Conservation (phyloP, 2,113 vertebrate genomes). For the Hypocryptadius cinnamomeus region DNA sequence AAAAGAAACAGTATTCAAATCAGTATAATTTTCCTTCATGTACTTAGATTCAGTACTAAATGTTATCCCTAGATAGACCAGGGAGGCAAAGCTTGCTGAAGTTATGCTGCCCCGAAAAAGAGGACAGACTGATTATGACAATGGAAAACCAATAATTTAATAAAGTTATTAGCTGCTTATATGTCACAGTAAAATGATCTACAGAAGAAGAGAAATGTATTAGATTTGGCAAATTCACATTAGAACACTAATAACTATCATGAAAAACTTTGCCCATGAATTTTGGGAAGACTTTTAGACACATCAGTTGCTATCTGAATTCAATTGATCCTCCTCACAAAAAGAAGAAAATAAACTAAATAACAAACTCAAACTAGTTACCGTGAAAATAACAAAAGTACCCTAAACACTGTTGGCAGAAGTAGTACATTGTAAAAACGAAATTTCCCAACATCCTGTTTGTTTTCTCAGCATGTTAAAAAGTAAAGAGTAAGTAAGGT, state of each 20-base stretch:
- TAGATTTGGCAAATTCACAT: not conserved
- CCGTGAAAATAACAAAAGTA: not conserved
- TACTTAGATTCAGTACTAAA: not conserved
- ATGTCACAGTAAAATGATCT: not conserved
- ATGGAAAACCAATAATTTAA: not conserved
- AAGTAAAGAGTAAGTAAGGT: not conserved
- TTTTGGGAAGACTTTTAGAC: not conserved
- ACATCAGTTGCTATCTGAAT: not conserved
- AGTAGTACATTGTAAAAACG: not conserved
- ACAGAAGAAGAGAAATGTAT: not conserved
- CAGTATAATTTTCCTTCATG: not conserved
- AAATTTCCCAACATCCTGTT: not conserved
- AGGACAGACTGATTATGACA: not conserved
- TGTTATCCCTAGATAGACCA: not conserved
- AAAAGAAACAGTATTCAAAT: not conserved
- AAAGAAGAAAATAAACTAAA: not conserved
- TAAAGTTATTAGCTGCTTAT: not conserved
- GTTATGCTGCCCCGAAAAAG: not conserved
- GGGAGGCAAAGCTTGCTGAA: not conserved
- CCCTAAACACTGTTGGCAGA: not conserved
- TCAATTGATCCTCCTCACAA: not conserved
- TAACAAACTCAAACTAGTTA: accelerated
- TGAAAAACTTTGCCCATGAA: not conserved
- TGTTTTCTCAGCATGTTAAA: not conserved
- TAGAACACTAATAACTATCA: not conserved